Percentiles rank a stretch among this genome's conserved stretches.
These are phyloP conservation scores for Clarias pachynema DNA, from an alignment of 2,797 vertebrate species.

Conservation along the genomic window DNA sequence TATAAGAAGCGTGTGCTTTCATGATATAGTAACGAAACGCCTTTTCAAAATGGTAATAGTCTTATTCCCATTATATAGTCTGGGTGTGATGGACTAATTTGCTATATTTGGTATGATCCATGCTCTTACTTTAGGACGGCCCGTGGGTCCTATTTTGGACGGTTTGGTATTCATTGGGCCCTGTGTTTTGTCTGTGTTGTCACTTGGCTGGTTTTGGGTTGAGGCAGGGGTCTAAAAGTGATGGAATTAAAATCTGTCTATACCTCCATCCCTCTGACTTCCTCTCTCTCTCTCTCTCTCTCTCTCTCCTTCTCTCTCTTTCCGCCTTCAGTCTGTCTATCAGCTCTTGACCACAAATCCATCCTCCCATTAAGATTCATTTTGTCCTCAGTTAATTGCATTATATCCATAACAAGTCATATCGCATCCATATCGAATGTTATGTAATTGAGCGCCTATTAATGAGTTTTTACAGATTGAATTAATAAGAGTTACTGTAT, in stretches of 20 bases:
- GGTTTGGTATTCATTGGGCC: slow-evolving; percentile 59
- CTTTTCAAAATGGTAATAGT: background rate
- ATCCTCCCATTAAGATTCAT: slow-evolving; percentile 44
- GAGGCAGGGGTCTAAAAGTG: slow-evolving; percentile 58
- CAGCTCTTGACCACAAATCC: slow-evolving; percentile 39
- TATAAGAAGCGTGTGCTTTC: background rate
- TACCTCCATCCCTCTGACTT: slow-evolving; percentile 50
- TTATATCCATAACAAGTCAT: slow-evolving; percentile 10
- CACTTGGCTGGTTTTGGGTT: slow-evolving; percentile 63
- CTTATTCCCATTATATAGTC: slow-evolving; percentile 7
- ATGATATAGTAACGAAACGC: background rate
- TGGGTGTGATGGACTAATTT: slow-evolving; percentile 38
- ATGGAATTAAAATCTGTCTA: slow-evolving; percentile 54
- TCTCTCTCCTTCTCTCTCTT: background rate
- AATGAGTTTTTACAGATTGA: background rate
- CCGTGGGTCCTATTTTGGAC: slow-evolving; percentile 56
- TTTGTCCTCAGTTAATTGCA: slow-evolving; percentile 17
- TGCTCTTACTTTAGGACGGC: slow-evolving; percentile 48
- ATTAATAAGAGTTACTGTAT: background rate
- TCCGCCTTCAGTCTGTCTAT: slow-evolving; percentile 44
- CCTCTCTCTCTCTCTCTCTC: slow-evolving; percentile 35
- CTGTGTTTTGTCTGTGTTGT: slow-evolving; percentile 67
- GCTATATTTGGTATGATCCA: slow-evolving; percentile 61
- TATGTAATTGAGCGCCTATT: background rate
- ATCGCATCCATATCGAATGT: background rate